Evolutionary conservation across 2,888 invertebrate genomes (phyloP), one percentile per base, ranked within the genome.

Genomic region (Cosmia pyralina): DNA sequence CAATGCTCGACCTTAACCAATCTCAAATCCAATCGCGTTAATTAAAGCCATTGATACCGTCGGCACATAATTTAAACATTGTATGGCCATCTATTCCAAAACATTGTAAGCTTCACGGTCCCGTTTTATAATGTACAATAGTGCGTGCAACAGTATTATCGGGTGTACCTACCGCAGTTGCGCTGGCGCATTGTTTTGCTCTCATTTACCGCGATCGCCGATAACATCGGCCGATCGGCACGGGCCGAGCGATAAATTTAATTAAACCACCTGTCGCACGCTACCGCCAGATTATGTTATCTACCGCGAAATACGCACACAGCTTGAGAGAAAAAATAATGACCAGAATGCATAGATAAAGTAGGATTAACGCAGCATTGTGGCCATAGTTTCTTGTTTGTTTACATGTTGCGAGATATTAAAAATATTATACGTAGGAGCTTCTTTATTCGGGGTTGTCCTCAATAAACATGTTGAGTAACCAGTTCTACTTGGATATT

Each of bases 161-260:
- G 79, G 66, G 68, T 68, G 80, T 85, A 84, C 89, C 90, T 90
- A 90, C 90, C 90, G 89, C 90, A 87, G 84, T 75, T 79, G 87
- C 86, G 68, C 72, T 64, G 68, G 82, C 80, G 85, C 88, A 89
- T 88, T 89, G 89, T 90, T 89, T 88, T 86, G 88, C 86, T 88
- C 87, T 82, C 85, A 84, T 90, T 88, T 81, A 79, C 81, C 74
- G 65, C 81, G 88, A 83, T 87, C 82, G 69, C 69, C 79, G 89
- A 89, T 88, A 88, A 87, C 85, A 82, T 85, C 85, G 78, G 73
- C 72, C 71, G 86, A 90, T 89, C 87, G 87, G 89, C 90, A 88
- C 89, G 88, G 83, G 83, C 84, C 76, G 53, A 78, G 81, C 90
- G 91, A 92, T 93, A 93, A 93, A 93, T 93, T 93, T 93, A 94